These are phyloP conservation scores for Andrena chrysosceles DNA, from an alignment of 2,888 invertebrate genomes.

Conservation along the genomic window DNA sequence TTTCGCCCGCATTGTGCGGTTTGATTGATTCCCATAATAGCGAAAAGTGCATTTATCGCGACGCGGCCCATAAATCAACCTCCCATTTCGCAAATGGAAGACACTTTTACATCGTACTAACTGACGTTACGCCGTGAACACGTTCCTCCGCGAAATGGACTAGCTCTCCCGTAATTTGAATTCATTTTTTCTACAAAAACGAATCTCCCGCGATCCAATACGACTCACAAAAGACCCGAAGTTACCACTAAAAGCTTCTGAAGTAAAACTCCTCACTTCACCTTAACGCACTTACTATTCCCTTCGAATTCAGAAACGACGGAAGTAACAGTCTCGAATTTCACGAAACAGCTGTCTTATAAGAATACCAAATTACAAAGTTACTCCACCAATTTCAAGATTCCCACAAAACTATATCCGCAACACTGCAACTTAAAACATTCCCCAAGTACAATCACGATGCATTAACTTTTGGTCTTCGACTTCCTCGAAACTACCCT, in stretches of 20 bases:
- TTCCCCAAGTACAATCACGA: not conserved
- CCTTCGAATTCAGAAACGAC: too few species aligned
- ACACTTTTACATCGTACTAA: slow-evolving; percentile 25
- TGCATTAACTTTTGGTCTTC: not conserved
- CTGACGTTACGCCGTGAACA: not conserved
- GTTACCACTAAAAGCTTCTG: not conserved
- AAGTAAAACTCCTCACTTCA: not conserved
- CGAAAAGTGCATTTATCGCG: slow-evolving; percentile 47
- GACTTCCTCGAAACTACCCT: not conserved
- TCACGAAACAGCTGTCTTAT: not conserved
- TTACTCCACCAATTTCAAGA: not conserved
- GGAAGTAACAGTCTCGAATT: too few species aligned
- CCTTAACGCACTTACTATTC: too few species aligned
- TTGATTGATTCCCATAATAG: slow-evolving; percentile 47
- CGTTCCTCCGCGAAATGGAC: not conserved
- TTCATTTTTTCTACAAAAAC: not conserved
- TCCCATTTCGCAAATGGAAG: slow-evolving; percentile 40
- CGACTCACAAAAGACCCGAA: not conserved
- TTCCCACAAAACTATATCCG: not conserved
- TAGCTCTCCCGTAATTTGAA: not conserved
- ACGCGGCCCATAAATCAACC: slow-evolving; percentile 31
- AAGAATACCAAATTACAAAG: not conserved
- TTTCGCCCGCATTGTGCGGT: slow-evolving; percentile 16
- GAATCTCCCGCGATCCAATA: not conserved
- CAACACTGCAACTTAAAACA: too few species aligned